Base-by-base conservation (phyloP, 2,113 vertebrate genomes). In the Geothlypis trichas region DNA sequence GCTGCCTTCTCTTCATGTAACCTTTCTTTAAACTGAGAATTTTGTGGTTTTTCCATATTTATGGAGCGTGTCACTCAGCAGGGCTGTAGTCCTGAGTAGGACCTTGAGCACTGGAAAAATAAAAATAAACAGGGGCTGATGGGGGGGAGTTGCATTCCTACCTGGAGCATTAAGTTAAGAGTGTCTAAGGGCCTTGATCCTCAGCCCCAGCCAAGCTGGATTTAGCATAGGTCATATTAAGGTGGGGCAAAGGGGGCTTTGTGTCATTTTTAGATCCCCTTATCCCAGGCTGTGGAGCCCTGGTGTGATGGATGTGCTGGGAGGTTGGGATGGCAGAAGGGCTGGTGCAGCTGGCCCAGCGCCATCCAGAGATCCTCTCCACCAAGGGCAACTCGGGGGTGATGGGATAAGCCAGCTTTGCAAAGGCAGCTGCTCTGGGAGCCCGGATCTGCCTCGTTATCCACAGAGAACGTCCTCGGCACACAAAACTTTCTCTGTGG, bases 251-350 rank as follows among this genome's bases (percentile, higher is more conserved):
- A 68, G 72, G 90, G 96, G 90, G 73, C 90, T 96, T 96, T 96
- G 80, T 97, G 96, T 90, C 88, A 86, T 96, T 96, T 96, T 97
- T 97, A 96, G 95, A 80, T 93, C 79, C 93, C 90, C 79, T 96
- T 96, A 97, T 96, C 95, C 90, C 21, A 0, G 75, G 83, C 86
- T 84, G 77, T 65, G 2, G 23, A 84, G 77, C 80, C 77, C 69
- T 20, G 16, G 84, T 8, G 9, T 8, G 78, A 27, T 73, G 86
- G 85, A 31, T 80, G 77, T 11, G 23, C 5, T 23, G 68, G 55
- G 54, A 68, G 69, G 84, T 9, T 95, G 93, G 92, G 90, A 39
- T 79, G 95, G 93, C 95, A 94, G 94, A 94, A 95, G 87, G 96
- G 94, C 62, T 46, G 81, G 68, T 4, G 26, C 41, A 0, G 3